These are phyloP conservation scores for Tetranychus piercei DNA, from an alignment of 2,888 invertebrate species.

Conservation along the genomic window DNA sequence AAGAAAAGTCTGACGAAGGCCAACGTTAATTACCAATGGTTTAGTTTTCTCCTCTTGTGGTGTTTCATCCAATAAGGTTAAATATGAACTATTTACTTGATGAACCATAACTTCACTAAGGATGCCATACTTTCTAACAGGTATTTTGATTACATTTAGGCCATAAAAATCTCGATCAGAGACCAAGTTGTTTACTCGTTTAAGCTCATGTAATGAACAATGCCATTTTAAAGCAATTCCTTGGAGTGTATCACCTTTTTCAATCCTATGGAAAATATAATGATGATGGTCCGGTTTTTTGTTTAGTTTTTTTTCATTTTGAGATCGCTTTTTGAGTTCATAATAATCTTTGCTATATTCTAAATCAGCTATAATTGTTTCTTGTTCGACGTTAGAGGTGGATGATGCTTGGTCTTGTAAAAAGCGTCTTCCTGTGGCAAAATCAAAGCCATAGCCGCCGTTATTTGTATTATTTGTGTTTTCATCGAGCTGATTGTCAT, in stretches of 20 bases:
- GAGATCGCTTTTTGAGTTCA: not conserved
- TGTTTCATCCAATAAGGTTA: not conserved
- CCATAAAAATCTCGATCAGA: conserved; percentile 26
- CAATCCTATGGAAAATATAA: not conserved
- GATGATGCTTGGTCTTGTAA: not conserved
- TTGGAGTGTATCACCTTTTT: conserved; percentile 17
- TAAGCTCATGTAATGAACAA: conserved; percentile 23
- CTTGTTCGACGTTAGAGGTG: not conserved
- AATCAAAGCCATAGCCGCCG: too few relatives aligned
- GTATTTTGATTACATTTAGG: conserved; percentile 23
- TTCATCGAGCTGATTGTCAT: not conserved
- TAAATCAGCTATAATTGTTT: not conserved
- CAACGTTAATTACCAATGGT: conserved; percentile 19
- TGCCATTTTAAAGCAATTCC: conserved; percentile 18
- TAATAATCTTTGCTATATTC: not conserved
- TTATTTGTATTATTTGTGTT: not conserved
- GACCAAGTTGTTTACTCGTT: conserved; percentile 25
- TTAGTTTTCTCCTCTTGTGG: not conserved
- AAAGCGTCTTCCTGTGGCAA: not conserved
- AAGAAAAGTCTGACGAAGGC: conserved; percentile 17
- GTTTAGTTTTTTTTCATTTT: not conserved
- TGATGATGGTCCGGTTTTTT: not conserved
- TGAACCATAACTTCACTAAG: conserved; percentile 23
- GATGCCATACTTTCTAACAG: conserved; percentile 25
- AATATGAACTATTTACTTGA: conserved; percentile 13